phyloP scores from a whole-genome alignment of 2,888 invertebrate species.

The Melitaea athalia region DNA sequence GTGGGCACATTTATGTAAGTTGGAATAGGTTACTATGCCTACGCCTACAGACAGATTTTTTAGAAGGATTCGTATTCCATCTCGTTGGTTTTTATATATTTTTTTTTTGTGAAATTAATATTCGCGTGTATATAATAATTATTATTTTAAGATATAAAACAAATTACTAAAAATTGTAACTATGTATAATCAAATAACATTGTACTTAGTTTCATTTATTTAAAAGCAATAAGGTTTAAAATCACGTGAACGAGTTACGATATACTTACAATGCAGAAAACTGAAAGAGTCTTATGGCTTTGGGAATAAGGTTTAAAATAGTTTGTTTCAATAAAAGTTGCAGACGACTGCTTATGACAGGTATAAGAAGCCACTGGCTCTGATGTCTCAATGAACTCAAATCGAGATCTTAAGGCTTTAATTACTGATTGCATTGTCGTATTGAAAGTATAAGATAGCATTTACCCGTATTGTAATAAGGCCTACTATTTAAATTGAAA shows the following conservation, averaged over 20 bases:
- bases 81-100: too few species aligned
- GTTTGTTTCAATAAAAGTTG: constrained; percentile 2
- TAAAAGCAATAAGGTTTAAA: background rate
- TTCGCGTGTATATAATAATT: too few species aligned
- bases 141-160: too few species aligned
- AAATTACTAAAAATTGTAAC: too few species aligned
- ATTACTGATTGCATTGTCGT: constrained; percentile 39
- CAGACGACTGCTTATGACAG: constrained; percentile 50
- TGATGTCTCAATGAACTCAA: constrained; percentile 65
- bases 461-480: constrained; percentile 9
- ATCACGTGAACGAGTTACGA: background rate
- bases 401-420: constrained; percentile 42
- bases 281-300: background rate
- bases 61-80: too few species aligned
- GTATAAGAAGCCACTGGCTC: constrained; percentile 62
- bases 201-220: too few species aligned
- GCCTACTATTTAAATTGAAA: constrained; percentile 1
- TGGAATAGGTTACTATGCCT: too few species aligned
- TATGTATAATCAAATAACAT: too few species aligned
- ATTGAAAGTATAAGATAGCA: background rate
- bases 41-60: too few species aligned
- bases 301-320: constrained; percentile 42
- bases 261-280: background rate
- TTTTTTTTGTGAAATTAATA: too few species aligned
- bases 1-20: too few species aligned